Evolutionary conservation across 2,888 invertebrate genomes (phyloP).

Genomic region (Agriotes lineatus): DNA sequence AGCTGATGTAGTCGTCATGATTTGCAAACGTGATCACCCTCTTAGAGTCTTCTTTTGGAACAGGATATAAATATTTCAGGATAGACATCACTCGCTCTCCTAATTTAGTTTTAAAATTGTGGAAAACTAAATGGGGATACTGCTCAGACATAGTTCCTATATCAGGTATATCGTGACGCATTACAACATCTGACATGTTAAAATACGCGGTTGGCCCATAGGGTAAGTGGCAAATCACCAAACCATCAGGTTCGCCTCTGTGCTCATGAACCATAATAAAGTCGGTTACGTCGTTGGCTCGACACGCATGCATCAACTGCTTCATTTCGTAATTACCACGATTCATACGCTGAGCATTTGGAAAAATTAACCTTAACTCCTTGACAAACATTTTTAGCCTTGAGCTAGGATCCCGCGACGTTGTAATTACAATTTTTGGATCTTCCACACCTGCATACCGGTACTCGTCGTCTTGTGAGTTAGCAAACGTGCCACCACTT

Average conservation of each 20-base stretch:
- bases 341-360: conserved; percentile 97
- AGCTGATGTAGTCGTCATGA: conserved; percentile 95
- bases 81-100: conserved; percentile 84
- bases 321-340: conserved; percentile 97
- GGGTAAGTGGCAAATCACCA: conserved; percentile 92
- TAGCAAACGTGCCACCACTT: conserved; percentile 79
- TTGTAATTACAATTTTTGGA: conserved; percentile 98
- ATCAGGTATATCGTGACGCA: conserved; percentile 97
- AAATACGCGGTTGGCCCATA: conserved; percentile 98
- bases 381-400: conserved; percentile 97
- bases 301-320: conserved; percentile 91
- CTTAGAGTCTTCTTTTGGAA: conserved; percentile 95
- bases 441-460: conserved; percentile 97
- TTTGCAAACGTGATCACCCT: conserved; percentile 95
- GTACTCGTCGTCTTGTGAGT: conserved; percentile 95
- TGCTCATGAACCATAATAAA: conserved; percentile 95
- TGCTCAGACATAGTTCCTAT: conserved; percentile 97
- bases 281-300: conserved; percentile 97
- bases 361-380: conserved; percentile 93
- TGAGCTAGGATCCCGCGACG: conserved; percentile 95
- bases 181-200: conserved; percentile 93
- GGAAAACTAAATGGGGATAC: conserved; percentile 96
- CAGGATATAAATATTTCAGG: conserved; percentile 84
- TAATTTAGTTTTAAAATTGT: conserved; percentile 91
- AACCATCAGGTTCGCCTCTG: conserved; percentile 86